Conservation (phyloP, 2,113 vertebrate genomes). For the Anoplopoma fimbria region DNA sequence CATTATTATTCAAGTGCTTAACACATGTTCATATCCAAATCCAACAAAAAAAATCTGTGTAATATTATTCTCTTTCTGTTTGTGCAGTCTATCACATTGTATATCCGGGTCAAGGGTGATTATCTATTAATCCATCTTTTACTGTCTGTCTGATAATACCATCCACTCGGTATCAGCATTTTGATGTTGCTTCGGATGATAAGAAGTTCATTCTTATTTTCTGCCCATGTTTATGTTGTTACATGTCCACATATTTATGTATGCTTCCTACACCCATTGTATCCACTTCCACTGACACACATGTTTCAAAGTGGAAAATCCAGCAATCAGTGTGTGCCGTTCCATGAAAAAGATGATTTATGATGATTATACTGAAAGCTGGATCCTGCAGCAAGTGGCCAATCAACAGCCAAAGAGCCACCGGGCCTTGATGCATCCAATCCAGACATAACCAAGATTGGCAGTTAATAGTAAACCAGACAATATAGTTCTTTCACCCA, state of each 20-base stretch:
- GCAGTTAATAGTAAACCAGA: conserved; percentile 57
- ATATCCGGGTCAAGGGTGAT: conserved; percentile 40
- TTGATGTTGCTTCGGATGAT: conserved; percentile 8
- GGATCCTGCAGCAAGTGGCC: conserved; percentile 39
- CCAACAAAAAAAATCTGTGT: neutral
- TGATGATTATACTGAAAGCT: conserved; percentile 20
- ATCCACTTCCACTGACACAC: conserved; percentile 15
- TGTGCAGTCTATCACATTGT: conserved; percentile 21
- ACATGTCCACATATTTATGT: conserved; percentile 7
- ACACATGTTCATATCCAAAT: conserved; percentile 21
- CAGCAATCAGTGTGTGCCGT: neutral
- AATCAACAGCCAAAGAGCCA: conserved; percentile 19
- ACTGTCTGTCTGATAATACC: neutral
- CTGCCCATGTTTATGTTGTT: neutral
- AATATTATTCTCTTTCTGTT: conserved; percentile 20
- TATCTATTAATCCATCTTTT: conserved; percentile 25
- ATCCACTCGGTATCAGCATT: conserved; percentile 9
- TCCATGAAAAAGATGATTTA: conserved; percentile 23
- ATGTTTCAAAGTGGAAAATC: conserved; percentile 21
- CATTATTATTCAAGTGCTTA: neutral
- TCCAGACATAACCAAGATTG: conserved; percentile 58
- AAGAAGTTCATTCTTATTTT: conserved; percentile 24
- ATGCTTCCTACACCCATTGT: neutral
- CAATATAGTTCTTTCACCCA: conserved; percentile 48
- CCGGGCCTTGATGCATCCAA: conserved; percentile 28